Evolutionary conservation across 2,888 invertebrate species (phyloP).

Genomic region (Drosophila nigricruria): DNA sequence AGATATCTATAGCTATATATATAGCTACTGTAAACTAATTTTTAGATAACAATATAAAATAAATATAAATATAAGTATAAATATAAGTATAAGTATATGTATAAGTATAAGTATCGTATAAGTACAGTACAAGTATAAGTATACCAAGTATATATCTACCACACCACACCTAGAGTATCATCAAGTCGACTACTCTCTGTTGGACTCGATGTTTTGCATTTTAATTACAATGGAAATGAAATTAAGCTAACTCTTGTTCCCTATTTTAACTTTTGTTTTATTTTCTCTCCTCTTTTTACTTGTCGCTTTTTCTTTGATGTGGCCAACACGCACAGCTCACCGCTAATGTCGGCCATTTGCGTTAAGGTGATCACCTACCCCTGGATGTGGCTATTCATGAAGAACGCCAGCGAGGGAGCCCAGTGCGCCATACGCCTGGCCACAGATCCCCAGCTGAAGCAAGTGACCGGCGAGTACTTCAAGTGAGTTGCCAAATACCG

Average conservation of each 20-base stretch:
- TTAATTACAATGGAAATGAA: constrained; percentile 51
- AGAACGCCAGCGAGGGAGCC: constrained; percentile 89
- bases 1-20: too few relatives aligned
- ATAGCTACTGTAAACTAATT: too few relatives aligned
- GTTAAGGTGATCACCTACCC: constrained; percentile 88
- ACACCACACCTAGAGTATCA: too few relatives aligned
- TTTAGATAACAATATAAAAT: too few relatives aligned
- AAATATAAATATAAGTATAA: too few relatives aligned
- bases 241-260: constrained; percentile 51
- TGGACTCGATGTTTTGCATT: constrained; percentile 6
- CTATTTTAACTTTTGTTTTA: constrained; percentile 14
- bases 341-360: constrained; percentile 85
- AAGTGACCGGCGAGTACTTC: constrained; percentile 89
- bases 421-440: constrained; percentile 89
- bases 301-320: constrained; percentile 10
- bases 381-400: constrained; percentile 89
- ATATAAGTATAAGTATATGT: not conserved
- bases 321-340: constrained; percentile 76
- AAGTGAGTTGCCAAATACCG: constrained; percentile 86
- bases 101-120: not conserved
- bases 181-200: not conserved
- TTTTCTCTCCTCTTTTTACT: constrained; percentile 4
- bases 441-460: constrained; percentile 87
- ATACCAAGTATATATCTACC: too few relatives aligned
- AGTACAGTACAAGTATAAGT: too few relatives aligned